Percentiles rank a stretch among this genome's conserved stretches.
Conservation (phyloP, 2,888 invertebrate genomes). For the Morpho achilles region DNA sequence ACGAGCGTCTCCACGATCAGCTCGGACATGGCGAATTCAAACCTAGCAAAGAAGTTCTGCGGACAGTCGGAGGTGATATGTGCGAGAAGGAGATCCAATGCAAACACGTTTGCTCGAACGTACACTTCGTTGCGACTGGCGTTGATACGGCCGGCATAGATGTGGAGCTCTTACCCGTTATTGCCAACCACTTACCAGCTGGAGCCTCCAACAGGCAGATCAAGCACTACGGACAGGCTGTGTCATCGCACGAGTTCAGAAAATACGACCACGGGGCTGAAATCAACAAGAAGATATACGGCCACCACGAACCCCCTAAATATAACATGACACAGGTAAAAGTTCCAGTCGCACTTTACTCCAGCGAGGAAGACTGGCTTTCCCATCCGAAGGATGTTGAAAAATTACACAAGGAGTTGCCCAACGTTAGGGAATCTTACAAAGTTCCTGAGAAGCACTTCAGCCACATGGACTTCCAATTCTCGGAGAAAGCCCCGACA, state of each 20-base stretch:
- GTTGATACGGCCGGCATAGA: conserved; percentile 77
- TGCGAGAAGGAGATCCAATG: conserved; percentile 53
- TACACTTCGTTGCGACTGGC: conserved; percentile 82
- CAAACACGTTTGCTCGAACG: conserved; percentile 78
- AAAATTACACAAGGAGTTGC: conserved; percentile 73
- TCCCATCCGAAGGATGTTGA: conserved; percentile 80
- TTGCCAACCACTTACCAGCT: conserved; percentile 75
- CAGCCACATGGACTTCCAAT: conserved; percentile 67
- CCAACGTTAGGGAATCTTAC: conserved; percentile 74
- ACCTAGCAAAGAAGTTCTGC: conserved; percentile 47
- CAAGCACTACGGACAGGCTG: conserved; percentile 77
- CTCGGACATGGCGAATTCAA: conserved; percentile 54
- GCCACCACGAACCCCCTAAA: conserved; percentile 48
- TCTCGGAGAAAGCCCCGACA: conserved; percentile 55
- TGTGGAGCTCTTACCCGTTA: conserved; percentile 70
- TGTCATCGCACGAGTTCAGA: conserved; percentile 52
- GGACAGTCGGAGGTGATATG: conserved; percentile 54
- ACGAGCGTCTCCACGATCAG: conserved; percentile 39
- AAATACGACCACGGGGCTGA: conserved; percentile 59
- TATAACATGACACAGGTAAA: conserved; percentile 60
- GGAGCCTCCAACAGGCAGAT: conserved; percentile 76
- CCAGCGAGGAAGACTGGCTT: conserved; percentile 82
- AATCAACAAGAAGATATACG: conserved; percentile 59
- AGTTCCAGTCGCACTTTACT: conserved; percentile 61
- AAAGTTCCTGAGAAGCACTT: conserved; percentile 74